These are phyloP conservation scores for Plemyria rubiginata DNA, from an alignment of 2,888 invertebrate genomes.

Conservation along the genomic window DNA sequence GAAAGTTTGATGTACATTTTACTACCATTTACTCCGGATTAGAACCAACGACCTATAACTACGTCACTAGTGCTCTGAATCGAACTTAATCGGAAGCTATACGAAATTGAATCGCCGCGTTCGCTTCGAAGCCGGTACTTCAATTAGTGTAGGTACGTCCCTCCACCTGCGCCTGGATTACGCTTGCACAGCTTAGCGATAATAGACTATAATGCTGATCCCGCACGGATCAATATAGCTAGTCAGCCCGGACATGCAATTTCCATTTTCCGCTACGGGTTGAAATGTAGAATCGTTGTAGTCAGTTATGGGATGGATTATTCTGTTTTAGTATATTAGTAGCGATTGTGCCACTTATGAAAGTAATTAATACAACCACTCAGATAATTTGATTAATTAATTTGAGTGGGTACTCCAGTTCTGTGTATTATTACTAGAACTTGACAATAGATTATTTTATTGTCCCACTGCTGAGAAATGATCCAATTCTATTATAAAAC, in stretches of 20 bases:
- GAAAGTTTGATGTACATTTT: too few relatives aligned
- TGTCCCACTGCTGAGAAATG: too few relatives aligned
- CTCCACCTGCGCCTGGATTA: slow-evolving; percentile 19
- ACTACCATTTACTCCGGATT: not conserved
- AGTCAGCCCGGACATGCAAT: slow-evolving; percentile 11
- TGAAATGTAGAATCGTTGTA: slow-evolving; percentile 15
- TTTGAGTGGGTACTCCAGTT: too few relatives aligned
- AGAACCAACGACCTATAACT: not conserved
- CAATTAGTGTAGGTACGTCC: slow-evolving; percentile 49
- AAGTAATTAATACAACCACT: too few relatives aligned
- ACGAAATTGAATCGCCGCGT: slow-evolving; percentile 50
- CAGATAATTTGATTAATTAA: too few relatives aligned
- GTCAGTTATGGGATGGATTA: slow-evolving; percentile 13
- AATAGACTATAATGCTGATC: slow-evolving; percentile 18
- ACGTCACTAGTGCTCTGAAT: slow-evolving; percentile 9
- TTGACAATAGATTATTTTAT: too few relatives aligned
- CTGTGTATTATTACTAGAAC: too few relatives aligned
- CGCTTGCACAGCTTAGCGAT: slow-evolving; percentile 17
- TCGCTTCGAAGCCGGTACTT: slow-evolving; percentile 46
- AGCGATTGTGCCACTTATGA: not conserved
- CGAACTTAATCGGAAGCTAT: slow-evolving; percentile 47
- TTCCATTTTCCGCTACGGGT: slow-evolving; percentile 18
- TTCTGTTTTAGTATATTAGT: slow-evolving; percentile 13
- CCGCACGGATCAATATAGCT: slow-evolving; percentile 16
- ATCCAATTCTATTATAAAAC: too few relatives aligned